Percentiles rank a stretch among this genome's conserved stretches.
Conservation (phyloP, 2,888 invertebrate genomes). For the Ferdinandea cuprea region DNA sequence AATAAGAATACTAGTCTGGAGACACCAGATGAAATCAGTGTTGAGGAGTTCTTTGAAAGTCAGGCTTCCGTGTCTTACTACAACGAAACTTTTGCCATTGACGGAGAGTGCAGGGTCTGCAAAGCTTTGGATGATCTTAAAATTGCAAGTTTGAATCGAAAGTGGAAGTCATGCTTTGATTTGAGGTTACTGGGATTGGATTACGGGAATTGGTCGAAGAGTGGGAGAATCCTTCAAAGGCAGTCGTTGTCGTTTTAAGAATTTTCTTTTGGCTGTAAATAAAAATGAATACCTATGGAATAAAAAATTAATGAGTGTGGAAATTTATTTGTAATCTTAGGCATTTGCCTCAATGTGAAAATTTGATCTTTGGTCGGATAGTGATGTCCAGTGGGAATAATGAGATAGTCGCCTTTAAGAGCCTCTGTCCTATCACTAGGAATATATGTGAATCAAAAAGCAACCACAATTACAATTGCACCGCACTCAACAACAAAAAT, state of each 20-base stretch:
- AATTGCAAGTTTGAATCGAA: not conserved
- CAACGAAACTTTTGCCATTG: conserved; percentile 28
- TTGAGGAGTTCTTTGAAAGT: not conserved
- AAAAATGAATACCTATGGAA: conserved; percentile 3
- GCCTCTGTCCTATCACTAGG: too few species aligned
- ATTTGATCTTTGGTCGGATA: too few species aligned
- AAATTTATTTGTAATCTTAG: too few species aligned
- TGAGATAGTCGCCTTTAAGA: too few species aligned
- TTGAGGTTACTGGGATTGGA: conserved; percentile 6
- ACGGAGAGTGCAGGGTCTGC: not conserved
- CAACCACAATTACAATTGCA: too few species aligned
- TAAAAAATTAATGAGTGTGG: too few species aligned
- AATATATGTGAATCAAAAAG: too few species aligned
- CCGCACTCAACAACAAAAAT: too few species aligned
- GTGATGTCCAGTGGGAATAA: too few species aligned
- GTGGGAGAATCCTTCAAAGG: conserved; percentile 25
- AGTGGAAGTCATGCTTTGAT: conserved; percentile 32
- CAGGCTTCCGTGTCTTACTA: not conserved
- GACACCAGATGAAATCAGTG: not conserved
- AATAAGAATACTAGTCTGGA: not conserved
- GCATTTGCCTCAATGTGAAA: too few species aligned
- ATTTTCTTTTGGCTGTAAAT: conserved; percentile 1
- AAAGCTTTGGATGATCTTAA: not conserved
- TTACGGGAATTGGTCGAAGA: not conserved
- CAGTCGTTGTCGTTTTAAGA: conserved; percentile 34